phyloP scores from a whole-genome alignment of 2,888 invertebrate species.

The Nezara viridula region DNA sequence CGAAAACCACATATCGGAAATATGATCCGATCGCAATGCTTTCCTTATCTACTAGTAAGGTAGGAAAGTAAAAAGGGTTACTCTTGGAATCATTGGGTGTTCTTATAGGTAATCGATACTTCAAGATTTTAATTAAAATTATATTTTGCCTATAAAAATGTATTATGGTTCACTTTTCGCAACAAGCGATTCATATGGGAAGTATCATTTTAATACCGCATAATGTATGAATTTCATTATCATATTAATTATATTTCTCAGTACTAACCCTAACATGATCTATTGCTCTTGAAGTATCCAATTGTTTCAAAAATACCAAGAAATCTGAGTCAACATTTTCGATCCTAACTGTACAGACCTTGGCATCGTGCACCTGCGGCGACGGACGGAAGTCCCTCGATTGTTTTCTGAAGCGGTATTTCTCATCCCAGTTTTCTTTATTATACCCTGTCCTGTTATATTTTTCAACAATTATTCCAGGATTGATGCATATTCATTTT shows the following conservation, averaged over 20 bases:
- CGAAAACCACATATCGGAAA: too few relatives aligned
- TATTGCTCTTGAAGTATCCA: not conserved
- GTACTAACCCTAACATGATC: not conserved
- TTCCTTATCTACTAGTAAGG: too few relatives aligned
- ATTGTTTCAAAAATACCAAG: not conserved
- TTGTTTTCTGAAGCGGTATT: constrained; percentile 8
- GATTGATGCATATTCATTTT: constrained; percentile 23
- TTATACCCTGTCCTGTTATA: not conserved
- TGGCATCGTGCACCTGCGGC: not conserved
- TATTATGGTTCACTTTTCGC: too few relatives aligned
- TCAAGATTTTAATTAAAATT: too few relatives aligned
- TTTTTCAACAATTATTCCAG: not conserved
- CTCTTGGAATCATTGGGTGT: too few relatives aligned
- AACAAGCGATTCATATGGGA: too few relatives aligned
- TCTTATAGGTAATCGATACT: too few relatives aligned
- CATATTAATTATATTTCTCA: not conserved
- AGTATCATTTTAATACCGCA: not conserved
- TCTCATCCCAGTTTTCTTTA: not conserved
- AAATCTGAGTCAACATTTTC: not conserved
- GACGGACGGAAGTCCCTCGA: not conserved
- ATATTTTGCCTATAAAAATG: too few relatives aligned
- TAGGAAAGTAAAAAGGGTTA: too few relatives aligned
- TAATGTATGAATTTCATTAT: not conserved
- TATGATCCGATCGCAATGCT: too few relatives aligned
- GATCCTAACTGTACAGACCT: constrained; percentile 10